Conservation (phyloP, 2,113 vertebrate species). For the Chaenogobius annularis region DNA sequence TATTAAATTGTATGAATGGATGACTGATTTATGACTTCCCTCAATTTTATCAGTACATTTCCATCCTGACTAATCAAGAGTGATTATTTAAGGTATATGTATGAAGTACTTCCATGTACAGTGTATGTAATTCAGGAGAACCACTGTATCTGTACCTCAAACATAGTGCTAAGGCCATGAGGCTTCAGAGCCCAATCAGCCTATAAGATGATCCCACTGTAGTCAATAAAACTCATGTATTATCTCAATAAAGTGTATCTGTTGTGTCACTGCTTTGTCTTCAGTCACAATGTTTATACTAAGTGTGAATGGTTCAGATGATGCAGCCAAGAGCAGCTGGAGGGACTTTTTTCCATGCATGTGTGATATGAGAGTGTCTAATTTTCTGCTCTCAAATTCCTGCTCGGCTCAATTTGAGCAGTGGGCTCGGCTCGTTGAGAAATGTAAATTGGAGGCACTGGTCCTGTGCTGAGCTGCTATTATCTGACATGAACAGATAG, state of each 20-base stretch:
- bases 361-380: conserved; percentile 72
- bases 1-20: not conserved
- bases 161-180: not conserved
- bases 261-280: not conserved
- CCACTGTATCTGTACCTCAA: not conserved
- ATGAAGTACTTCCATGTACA: no score
- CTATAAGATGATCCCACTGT: not conserved
- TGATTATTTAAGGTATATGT: no score
- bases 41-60: no score
- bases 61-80: no score
- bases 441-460: conserved; percentile 82
- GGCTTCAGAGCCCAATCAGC: not conserved
- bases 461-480: conserved; percentile 76
- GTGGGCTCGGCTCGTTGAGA: conserved; percentile 78
- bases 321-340: conserved; percentile 67
- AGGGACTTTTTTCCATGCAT: conserved; percentile 41
- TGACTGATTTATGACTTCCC: no score
- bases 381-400: conserved; percentile 82
- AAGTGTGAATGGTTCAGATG: conserved; percentile 43
- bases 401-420: conserved; percentile 78
- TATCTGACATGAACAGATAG: conserved; percentile 81
- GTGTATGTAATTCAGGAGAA: not conserved
- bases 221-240: not conserved
- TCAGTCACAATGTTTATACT: conserved; percentile 7
- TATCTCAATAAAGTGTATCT: not conserved